Conservation (phyloP, 2,888 invertebrate genomes). For the Drosophila meridionalis region DNA sequence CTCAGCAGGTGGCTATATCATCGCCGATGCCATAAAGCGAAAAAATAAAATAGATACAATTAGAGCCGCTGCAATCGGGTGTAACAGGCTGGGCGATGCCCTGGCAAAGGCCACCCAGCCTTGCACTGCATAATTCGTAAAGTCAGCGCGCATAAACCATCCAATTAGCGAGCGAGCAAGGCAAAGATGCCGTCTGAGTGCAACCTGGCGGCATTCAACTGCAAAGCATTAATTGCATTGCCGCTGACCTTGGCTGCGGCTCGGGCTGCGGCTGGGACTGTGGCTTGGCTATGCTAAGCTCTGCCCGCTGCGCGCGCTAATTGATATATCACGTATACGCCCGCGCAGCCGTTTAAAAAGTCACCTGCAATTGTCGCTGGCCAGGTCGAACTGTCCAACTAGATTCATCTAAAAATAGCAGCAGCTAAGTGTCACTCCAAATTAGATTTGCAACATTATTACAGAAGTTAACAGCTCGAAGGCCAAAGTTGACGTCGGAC, state of each 20-base stretch:
- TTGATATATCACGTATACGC: constrained; percentile 47
- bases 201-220: background rate
- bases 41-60: constrained; percentile 5
- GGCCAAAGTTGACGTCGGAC: background rate
- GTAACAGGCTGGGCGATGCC: background rate
- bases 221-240: constrained; percentile 26
- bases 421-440: background rate
- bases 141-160: background rate
- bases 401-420: constrained; percentile 5
- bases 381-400: background rate
- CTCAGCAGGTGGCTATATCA: constrained; percentile 40
- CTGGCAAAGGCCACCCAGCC: background rate
- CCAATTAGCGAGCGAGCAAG: background rate
- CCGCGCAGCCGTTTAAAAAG: constrained; percentile 4
- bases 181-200: background rate
- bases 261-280: background rate
- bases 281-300: constrained; percentile 14
- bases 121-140: background rate
- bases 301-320: constrained; percentile 11
- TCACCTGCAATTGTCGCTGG: background rate
- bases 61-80: background rate
- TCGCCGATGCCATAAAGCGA: background rate
- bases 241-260: constrained; percentile 28
- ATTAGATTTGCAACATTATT: constrained; percentile 2
- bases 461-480: background rate